Conservation (phyloP, 2,888 invertebrate genomes). For the Linhomoeus sp. region DNA sequence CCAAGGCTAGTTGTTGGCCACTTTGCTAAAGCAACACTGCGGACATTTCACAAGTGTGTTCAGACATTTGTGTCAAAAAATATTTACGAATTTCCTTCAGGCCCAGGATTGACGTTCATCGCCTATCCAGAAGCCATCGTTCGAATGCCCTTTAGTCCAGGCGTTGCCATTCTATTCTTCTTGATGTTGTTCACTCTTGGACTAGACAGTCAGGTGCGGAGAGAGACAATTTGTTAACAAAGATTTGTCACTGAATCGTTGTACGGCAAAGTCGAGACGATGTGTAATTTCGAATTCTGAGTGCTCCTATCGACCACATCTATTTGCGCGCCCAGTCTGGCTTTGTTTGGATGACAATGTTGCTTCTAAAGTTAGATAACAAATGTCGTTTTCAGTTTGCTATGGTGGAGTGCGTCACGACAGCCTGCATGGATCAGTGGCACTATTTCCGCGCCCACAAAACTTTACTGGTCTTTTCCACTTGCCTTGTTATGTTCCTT, state of each 20-base stretch:
- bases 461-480: background rate
- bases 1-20: too few species aligned
- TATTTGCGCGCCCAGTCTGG: too few species aligned
- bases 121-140: slow-evolving; percentile 2
- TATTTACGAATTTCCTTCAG: too few species aligned
- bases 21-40: too few species aligned
- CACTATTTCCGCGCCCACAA: background rate
- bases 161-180: slow-evolving; percentile 1
- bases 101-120: slow-evolving; percentile 1
- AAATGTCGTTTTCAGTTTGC: too few species aligned
- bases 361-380: too few species aligned
- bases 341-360: too few species aligned
- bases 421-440: slow-evolving; percentile 3
- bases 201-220: background rate
- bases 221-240: background rate
- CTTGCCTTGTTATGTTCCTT: background rate
- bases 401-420: slow-evolving; percentile 3
- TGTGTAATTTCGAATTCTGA: background rate
- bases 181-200: slow-evolving; percentile 3
- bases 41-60: too few species aligned
- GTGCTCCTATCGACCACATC: too few species aligned
- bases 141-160: background rate
- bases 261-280: background rate
- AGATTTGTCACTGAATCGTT: background rate
- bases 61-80: too few species aligned